Evolutionary conservation across 2,113 vertebrate species (phyloP).

Genomic region (Ailuropoda melanoleuca): DNA sequence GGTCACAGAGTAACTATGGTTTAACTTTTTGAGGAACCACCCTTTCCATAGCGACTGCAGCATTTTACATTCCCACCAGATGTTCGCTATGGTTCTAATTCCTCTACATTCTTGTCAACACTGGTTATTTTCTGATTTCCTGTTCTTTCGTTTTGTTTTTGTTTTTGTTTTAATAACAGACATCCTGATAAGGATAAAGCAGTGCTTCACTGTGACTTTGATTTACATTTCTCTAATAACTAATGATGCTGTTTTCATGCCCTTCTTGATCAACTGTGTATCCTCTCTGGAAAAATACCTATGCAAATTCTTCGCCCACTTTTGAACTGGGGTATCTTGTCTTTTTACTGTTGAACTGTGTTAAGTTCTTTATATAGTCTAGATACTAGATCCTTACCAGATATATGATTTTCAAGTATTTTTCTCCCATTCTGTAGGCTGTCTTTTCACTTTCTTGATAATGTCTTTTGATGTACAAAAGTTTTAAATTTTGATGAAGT

Average conservation of each 20-base stretch:
- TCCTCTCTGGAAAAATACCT: not conserved
- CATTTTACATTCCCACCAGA: not conserved
- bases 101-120: not conserved
- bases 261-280: not conserved
- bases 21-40: not conserved
- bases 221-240: not conserved
- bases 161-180: not conserved
- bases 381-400: not conserved
- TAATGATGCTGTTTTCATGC: not conserved
- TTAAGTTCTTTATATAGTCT: not conserved
- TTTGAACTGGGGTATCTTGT: not conserved
- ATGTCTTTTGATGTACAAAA: not conserved
- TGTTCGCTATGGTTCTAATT: not conserved
- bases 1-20: not conserved
- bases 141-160: not conserved
- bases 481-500: conserved; percentile 15
- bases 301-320: not conserved
- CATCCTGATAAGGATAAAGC: not conserved
- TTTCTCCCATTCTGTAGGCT: not conserved
- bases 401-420: conserved; percentile 10
- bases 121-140: conserved; percentile 4
- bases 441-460: conserved; percentile 3
- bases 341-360: not conserved
- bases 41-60: not conserved
- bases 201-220: not conserved